Percentiles rank a stretch among this genome's conserved stretches.
These are phyloP conservation scores for Pipistrellus pipistrellus DNA, from an alignment of 2,797 vertebrate species.

Conservation along the genomic window DNA sequence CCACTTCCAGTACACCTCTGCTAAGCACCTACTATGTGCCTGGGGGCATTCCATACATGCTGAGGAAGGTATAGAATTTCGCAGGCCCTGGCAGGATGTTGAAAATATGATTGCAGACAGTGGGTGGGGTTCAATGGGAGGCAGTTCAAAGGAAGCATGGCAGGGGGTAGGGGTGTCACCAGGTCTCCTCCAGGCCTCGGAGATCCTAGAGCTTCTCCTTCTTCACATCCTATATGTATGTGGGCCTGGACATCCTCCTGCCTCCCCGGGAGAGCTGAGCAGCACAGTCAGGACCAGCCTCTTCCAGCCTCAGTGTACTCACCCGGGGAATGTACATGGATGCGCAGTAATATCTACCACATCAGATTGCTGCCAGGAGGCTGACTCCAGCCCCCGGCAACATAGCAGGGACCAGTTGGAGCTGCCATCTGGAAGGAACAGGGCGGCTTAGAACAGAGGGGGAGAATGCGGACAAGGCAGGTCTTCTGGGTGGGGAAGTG, in stretches of 20 bases:
- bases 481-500: not conserved
- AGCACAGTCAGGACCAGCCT: not conserved
- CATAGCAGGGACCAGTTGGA: not conserved
- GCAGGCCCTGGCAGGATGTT: not conserved
- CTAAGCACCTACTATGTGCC: not conserved
- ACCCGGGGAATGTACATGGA: not conserved
- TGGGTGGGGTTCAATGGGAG: not conserved
- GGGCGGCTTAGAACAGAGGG: not conserved
- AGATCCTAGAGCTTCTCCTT: not conserved
- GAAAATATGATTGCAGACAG: not conserved
- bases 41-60: fast-evolving
- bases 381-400: not conserved
- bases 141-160: not conserved
- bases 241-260: too few relatives aligned
- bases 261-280: not conserved
- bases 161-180: not conserved
- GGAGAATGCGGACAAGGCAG: not conserved
- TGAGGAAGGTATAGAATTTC: not conserved
- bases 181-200: not conserved
- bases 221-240: too few relatives aligned
- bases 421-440: not conserved
- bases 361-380: not conserved
- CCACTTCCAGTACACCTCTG: not conserved
- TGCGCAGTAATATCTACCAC: not conserved
- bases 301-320: not conserved